Percentiles rank a stretch among this genome's conserved stretches.
phyloP scores from a whole-genome alignment of 2,113 vertebrate genomes.

The Paramormyrops kingsleyae region DNA sequence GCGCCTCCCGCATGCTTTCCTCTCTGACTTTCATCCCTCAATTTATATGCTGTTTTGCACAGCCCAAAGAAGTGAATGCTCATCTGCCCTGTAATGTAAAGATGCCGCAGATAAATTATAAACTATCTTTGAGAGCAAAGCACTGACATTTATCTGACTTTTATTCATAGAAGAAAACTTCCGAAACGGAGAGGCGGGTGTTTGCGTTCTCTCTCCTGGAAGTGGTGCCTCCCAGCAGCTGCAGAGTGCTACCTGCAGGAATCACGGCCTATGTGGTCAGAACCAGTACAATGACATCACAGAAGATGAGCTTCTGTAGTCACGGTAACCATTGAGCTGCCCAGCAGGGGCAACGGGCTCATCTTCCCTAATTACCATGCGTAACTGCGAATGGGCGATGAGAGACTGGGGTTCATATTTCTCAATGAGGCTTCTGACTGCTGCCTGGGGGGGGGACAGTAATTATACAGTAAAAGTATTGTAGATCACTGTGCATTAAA shows the following conservation, averaged over 20 bases:
- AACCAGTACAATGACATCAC: neutral
- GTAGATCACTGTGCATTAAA: neutral
- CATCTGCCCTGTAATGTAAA: neutral
- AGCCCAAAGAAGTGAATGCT: neutral
- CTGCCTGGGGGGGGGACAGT: neutral
- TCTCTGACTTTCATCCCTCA: neutral
- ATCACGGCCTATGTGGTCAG: neutral
- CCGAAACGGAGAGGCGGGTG: neutral
- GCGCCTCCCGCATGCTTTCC: neutral
- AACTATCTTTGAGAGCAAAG: neutral
- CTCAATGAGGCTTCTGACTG: neutral
- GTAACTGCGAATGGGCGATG: neutral
- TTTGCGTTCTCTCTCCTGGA: neutral
- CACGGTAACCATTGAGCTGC: neutral
- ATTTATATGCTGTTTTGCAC: neutral
- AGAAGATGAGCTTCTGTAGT: conserved; percentile 3
- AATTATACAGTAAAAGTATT: neutral
- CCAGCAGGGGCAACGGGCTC: neutral
- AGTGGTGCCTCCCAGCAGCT: neutral
- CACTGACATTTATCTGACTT: neutral
- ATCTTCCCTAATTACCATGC: conserved; percentile 4
- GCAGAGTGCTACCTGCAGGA: neutral
- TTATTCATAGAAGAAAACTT: neutral
- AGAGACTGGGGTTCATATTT: conserved; percentile 1
- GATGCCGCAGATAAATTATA: neutral